Evolutionary conservation across 2,797 vertebrate genomes (phyloP).

Genomic region (Clamator glandarius): DNA sequence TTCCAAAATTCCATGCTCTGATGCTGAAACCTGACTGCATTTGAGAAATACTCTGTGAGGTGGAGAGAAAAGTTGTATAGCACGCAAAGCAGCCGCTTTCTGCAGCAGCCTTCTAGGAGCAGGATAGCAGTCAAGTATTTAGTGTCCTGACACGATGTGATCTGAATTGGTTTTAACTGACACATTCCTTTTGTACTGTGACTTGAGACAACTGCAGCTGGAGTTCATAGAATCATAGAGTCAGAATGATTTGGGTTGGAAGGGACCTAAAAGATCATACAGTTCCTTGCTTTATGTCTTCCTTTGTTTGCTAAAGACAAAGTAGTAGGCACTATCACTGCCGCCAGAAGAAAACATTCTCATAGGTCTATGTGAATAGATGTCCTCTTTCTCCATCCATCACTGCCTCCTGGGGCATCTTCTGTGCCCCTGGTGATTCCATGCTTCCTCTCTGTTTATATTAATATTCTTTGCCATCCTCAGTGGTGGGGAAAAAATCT

Average conservation of each 20-base stretch:
- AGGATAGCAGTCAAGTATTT: not conserved
- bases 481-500: not conserved
- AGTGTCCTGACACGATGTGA: not conserved
- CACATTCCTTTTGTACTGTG: not conserved
- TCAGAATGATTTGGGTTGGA: too few relatives aligned
- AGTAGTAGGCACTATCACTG: not conserved
- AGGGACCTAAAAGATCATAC: too few relatives aligned
- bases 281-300: not conserved
- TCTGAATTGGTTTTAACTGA: not conserved
- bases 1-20: not conserved
- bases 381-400: not conserved
- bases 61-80: not conserved
- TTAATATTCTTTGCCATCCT: not conserved
- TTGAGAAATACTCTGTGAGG: not conserved
- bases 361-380: not conserved
- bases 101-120: not conserved
- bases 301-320: not conserved
- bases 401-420: not conserved
- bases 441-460: not conserved
- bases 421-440: fast-evolving
- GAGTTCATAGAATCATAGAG: not conserved
- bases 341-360: not conserved
- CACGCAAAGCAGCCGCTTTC: not conserved
- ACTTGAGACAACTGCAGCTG: not conserved
- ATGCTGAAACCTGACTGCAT: not conserved